Evolutionary conservation across 2,888 invertebrate species (phyloP).

Genomic region (Globia sparganii): DNA sequence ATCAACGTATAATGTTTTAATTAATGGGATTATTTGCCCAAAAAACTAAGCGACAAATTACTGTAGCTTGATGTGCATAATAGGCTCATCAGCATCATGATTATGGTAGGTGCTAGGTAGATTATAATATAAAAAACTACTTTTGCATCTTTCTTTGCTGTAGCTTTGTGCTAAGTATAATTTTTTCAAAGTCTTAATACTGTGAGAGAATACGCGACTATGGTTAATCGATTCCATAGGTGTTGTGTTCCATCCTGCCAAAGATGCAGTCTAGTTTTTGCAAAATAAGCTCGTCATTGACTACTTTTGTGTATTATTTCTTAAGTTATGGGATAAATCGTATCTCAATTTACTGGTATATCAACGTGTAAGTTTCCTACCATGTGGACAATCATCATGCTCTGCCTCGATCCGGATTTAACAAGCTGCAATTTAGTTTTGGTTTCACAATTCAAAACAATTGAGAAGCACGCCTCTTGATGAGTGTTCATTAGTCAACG

Average conservation of each 20-base stretch:
- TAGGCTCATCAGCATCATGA: background rate
- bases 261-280: background rate
- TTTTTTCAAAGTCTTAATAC: background rate
- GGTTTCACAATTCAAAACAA: conserved; percentile 84
- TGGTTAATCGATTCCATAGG: background rate
- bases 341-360: conserved; percentile 19
- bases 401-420: conserved; percentile 78
- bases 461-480: conserved; percentile 79
- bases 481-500: conserved; percentile 76
- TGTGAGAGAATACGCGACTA: background rate
- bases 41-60: background rate
- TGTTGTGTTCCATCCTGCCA: background rate
- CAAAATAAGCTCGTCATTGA: background rate
- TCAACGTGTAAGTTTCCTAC: conserved; percentile 38
- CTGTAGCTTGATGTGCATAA: background rate
- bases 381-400: conserved; percentile 50
- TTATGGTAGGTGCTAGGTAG: background rate
- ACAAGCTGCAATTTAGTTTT: conserved; percentile 84
- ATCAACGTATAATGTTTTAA: background rate
- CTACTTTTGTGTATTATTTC: background rate
- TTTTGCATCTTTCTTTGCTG: conserved; percentile 2
- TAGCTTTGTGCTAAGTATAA: background rate
- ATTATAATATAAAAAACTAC: background rate
- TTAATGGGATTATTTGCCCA: background rate
- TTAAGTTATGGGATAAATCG: background rate